Conservation (phyloP, 2,888 invertebrate species). For the Dryobota labecula region DNA sequence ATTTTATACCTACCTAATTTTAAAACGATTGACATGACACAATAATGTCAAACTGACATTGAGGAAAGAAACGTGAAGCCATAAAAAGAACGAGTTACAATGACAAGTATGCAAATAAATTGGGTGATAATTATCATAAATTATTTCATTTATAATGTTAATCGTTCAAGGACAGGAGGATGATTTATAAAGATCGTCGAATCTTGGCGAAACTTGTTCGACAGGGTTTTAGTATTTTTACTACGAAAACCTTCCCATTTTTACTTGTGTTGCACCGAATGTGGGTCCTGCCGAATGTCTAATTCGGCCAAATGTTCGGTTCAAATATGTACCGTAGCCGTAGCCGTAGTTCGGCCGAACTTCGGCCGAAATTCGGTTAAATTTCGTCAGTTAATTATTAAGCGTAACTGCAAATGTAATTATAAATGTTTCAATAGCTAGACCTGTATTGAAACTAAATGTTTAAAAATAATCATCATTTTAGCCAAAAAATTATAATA, state of each 20-base stretch:
- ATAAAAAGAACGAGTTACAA: conserved; percentile 29
- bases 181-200: conserved; percentile 42
- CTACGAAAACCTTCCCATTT: conserved; percentile 25
- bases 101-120: conserved; percentile 47
- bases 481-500: no score
- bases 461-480: no score
- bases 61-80: conserved; percentile 24
- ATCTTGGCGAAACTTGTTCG: conserved; percentile 19
- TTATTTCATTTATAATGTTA: conserved; percentile 45
- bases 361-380: no score
- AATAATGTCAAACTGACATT: conserved; percentile 24
- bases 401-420: no score
- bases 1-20: background rate
- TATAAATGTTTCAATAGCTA: no score
- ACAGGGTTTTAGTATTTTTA: conserved; percentile 19
- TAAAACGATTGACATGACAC: background rate
- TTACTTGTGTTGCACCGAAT: no score
- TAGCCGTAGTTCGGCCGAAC: no score
- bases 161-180: conserved; percentile 36
- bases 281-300: no score
- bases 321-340: no score
- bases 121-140: conserved; percentile 43
- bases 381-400: no score
- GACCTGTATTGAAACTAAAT: no score
- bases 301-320: no score